Percentiles rank a stretch among this genome's conserved stretches.
Evolutionary conservation across 2,113 vertebrate species (phyloP).

Genomic region (Oxygymnocypris stewartii): DNA sequence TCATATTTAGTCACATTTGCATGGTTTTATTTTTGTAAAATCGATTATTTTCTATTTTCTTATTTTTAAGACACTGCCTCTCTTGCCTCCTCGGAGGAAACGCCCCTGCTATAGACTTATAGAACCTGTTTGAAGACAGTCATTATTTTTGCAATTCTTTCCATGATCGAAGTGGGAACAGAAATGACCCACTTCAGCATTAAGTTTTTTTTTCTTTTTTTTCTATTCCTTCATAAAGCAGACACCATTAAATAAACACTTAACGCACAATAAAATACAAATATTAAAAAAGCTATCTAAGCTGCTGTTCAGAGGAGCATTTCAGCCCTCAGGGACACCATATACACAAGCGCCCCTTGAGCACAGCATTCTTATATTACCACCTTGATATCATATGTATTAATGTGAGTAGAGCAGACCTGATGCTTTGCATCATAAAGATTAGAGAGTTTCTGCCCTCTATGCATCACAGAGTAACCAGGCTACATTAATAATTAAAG

Average conservation of each 20-base stretch:
- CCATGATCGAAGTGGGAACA: not conserved
- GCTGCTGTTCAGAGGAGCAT: not conserved
- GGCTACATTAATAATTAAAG: constrained; percentile 56
- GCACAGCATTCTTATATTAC: constrained; percentile 48
- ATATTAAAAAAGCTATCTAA: not conserved
- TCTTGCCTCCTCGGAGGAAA: too few species aligned
- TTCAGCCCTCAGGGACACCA: constrained; percentile 13
- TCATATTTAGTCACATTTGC: too few species aligned
- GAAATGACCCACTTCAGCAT: not conserved
- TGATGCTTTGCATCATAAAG: constrained; percentile 50
- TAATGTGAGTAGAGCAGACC: constrained; percentile 30
- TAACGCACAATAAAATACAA: not conserved
- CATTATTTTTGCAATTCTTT: not conserved
- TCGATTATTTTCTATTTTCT: too few species aligned
- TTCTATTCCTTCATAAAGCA: constrained; percentile 4
- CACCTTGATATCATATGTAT: constrained; percentile 40
- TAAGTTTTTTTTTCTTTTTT: not conserved
- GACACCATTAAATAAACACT: not conserved
- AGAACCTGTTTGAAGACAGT: not conserved
- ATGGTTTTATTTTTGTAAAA: too few species aligned
- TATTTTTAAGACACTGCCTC: too few species aligned
- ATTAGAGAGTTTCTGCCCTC: constrained; percentile 45
- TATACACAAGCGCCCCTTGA: constrained; percentile 22
- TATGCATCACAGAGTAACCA: constrained; percentile 44
- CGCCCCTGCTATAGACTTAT: too few species aligned